phyloP scores from a whole-genome alignment of 92 coral and sea anemone genomes.

The Montipora capitata region DNA sequence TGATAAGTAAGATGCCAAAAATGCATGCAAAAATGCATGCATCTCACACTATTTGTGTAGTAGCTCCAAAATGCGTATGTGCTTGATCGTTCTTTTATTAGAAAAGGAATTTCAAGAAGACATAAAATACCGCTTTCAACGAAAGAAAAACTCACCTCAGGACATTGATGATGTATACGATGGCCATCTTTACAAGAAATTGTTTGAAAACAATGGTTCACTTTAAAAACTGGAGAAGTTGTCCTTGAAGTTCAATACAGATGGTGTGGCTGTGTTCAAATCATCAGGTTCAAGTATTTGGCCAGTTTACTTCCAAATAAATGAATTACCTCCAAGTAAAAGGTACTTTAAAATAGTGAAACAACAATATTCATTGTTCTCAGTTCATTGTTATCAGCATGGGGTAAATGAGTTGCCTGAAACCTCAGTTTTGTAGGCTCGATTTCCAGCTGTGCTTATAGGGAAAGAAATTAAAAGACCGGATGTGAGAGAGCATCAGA shows the following conservation, averaged over 20 bases:
- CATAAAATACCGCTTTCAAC: constrained; percentile 31
- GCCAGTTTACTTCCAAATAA: constrained; percentile 70
- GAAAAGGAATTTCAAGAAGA: constrained; percentile 41
- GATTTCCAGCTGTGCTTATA: too few species aligned
- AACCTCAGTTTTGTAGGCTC: too few species aligned
- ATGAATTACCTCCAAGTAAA: too few species aligned
- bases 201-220: constrained; percentile 42
- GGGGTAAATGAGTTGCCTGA: not conserved
- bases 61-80: too few species aligned
- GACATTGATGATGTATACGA: constrained; percentile 65
- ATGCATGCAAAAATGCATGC: constrained; percentile 2
- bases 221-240: constrained; percentile 35
- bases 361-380: not conserved
- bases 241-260: too few species aligned
- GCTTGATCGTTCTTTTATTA: too few species aligned
- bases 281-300: constrained; percentile 68
- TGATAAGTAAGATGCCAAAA: too few species aligned
- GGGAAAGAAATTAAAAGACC: too few species aligned
- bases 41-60: constrained; percentile 10
- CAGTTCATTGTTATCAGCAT: not conserved
- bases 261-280: constrained; percentile 60
- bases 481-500: too few species aligned
- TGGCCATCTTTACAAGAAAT: constrained; percentile 55
- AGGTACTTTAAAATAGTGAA: constrained; percentile 29
- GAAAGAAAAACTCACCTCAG: constrained; percentile 11